phyloP scores from a whole-genome alignment of 1,140 invertebrate genomes.

The Mizuhopecten yessoensis region DNA sequence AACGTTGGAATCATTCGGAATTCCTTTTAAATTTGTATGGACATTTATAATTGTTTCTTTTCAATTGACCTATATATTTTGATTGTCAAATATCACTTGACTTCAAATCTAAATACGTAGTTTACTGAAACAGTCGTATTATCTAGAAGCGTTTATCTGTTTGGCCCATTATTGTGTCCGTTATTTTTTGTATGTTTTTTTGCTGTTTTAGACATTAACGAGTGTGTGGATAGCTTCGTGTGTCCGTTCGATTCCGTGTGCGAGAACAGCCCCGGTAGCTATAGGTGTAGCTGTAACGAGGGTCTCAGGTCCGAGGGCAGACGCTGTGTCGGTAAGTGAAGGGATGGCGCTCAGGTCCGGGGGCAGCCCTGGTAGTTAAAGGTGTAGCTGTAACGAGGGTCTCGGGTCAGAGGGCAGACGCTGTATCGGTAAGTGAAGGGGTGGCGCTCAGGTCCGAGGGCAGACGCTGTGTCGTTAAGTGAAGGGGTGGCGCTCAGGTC shows the following conservation, averaged over 20 bases:
- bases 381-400: too few relatives aligned
- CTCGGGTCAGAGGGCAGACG: neutral
- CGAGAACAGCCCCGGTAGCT: constrained; percentile 92
- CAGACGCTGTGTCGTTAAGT: constrained; percentile 79
- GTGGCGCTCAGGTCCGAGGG: neutral
- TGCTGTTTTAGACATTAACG: constrained; percentile 98
- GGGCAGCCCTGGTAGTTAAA: too few relatives aligned
- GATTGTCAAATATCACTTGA: too few relatives aligned
- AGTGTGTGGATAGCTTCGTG: constrained; percentile 91
- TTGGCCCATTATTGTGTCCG: too few relatives aligned
- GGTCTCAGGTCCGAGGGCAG: constrained; percentile 82
- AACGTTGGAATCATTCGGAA: too few relatives aligned
- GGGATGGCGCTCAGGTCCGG: neutral
- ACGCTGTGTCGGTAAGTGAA: constrained; percentile 79
- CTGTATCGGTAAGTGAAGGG: neutral
- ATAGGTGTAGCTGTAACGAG: constrained; percentile 87
- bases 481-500: neutral
- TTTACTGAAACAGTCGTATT: too few relatives aligned
- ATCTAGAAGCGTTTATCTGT: too few relatives aligned
- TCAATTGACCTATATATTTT: too few relatives aligned
- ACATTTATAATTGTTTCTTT: too few relatives aligned
- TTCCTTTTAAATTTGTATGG: too few relatives aligned
- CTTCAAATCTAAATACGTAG: too few relatives aligned
- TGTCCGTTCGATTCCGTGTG: constrained; percentile 91
- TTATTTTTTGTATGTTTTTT: too few relatives aligned